These are phyloP conservation scores for Hesperophylax magnus DNA, from an alignment of 1,140 invertebrate genomes.

Conservation along the genomic window DNA sequence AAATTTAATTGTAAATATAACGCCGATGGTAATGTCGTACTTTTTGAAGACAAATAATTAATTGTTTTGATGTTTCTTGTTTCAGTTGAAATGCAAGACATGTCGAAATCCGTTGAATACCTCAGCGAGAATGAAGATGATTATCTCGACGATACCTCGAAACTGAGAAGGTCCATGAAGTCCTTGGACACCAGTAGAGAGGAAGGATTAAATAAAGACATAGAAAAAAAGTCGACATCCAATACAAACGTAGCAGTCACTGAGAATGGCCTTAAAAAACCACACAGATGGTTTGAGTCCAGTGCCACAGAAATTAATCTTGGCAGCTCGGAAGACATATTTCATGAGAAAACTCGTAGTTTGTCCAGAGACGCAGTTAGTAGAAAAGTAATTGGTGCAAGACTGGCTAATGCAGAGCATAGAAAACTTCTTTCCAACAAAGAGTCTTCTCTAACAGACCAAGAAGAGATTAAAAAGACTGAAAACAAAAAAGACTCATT, in stretches of 20 bases:
- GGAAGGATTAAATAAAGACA: slow-evolving; percentile 2
- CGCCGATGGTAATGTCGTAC: no score
- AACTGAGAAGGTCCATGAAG: slow-evolving; percentile 5
- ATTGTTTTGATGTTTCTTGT: background rate
- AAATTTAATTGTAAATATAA: no score
- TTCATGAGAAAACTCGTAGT: slow-evolving; percentile 35
- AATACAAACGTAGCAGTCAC: background rate
- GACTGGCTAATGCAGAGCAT: background rate
- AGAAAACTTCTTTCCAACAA: slow-evolving; percentile 5
- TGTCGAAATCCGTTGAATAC: slow-evolving; percentile 43
- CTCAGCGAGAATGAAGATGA: slow-evolving; percentile 53
- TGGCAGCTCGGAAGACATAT: slow-evolving; percentile 50
- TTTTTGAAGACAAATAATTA: no score
- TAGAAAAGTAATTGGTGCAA: background rate
- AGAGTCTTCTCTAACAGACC: background rate
- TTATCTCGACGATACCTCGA: slow-evolving; percentile 38
- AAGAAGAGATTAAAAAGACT: slow-evolving; percentile 16
- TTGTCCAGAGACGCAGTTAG: background rate
- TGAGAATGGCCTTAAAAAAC: background rate
- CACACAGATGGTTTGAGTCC: slow-evolving; percentile 50
- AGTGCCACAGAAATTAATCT: slow-evolving; percentile 49
- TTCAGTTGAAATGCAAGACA: slow-evolving; percentile 51
- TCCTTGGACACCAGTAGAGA: slow-evolving; percentile 33
- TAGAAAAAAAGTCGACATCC: slow-evolving; percentile 6
- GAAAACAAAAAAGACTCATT: slow-evolving; percentile 29